Percentiles rank a stretch among this genome's conserved stretches.
Conservation (phyloP, 2,797 vertebrate genomes). For the Eulemur mongoz region DNA sequence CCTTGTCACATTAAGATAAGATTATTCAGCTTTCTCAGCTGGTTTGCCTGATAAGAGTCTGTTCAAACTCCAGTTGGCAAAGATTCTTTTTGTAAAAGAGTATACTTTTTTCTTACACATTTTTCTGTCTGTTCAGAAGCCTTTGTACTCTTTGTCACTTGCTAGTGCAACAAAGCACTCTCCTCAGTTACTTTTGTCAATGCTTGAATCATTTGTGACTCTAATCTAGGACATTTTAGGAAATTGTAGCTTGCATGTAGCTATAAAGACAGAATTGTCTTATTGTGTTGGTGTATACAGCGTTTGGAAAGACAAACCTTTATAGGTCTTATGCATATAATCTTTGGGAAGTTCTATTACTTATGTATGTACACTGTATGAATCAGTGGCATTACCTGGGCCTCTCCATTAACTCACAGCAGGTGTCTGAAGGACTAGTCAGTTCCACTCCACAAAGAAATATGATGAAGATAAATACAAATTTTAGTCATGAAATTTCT, state of each 20-base stretch:
- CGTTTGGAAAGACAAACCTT: neutral
- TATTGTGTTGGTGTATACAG: neutral
- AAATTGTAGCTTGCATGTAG: neutral
- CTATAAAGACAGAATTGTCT: neutral
- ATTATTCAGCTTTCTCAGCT: conserved; percentile 8
- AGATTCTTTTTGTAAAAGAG: neutral
- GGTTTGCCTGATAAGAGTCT: conserved; percentile 25
- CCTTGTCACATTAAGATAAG: conserved; percentile 58
- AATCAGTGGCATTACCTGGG: neutral
- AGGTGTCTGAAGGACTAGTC: neutral
- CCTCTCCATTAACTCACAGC: neutral
- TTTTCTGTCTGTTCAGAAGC: neutral
- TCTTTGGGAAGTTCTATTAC: neutral
- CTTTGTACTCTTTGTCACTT: neutral
- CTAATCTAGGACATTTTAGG: neutral
- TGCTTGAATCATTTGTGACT: neutral
- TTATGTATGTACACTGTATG: neutral
- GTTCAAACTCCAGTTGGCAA: neutral
- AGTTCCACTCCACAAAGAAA: neutral
- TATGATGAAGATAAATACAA: neutral
- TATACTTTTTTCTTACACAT: neutral
- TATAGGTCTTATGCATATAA: neutral
- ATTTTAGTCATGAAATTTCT: neutral
- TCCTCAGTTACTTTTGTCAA: neutral
- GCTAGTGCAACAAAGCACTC: neutral